A percentile compares a stretch with the other conserved stretches of the same genome.
Conservation (phyloP, 2,888 invertebrate genomes). For the Ennomos fuscantarius region DNA sequence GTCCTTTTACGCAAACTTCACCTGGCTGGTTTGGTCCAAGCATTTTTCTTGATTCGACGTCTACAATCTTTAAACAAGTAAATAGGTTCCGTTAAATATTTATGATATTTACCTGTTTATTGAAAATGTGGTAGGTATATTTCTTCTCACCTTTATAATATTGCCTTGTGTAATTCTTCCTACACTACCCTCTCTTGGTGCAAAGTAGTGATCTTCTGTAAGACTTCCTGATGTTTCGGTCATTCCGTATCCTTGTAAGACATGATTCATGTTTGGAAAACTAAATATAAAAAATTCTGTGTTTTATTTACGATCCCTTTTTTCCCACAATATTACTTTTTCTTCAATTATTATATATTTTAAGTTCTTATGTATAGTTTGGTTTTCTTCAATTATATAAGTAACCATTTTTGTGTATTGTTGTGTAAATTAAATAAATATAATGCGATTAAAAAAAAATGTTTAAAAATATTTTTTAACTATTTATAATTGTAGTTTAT, state of each 20-base stretch:
- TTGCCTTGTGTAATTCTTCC: conserved; percentile 55
- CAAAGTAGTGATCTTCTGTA: conserved; percentile 50
- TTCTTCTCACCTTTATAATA: conserved; percentile 51
- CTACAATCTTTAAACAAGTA: conserved; percentile 62
- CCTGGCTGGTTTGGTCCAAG: conserved; percentile 63
- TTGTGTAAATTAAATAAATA: too few species aligned
- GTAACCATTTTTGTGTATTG: too few species aligned
- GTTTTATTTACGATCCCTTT: too few species aligned
- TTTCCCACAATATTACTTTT: too few species aligned
- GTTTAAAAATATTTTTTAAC: too few species aligned
- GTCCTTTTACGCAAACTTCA: conserved; percentile 66
- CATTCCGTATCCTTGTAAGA: conserved; percentile 72
- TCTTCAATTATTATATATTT: too few species aligned
- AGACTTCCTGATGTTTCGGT: conserved; percentile 63
- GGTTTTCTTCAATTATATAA: too few species aligned
- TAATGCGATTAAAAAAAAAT: too few species aligned
- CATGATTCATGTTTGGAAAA: conserved; percentile 52
- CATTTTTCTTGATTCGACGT: conserved; percentile 58
- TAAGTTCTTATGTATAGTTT: too few species aligned
- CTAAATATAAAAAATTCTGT: conserved; percentile 44
- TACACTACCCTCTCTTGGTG: conserved; percentile 59
- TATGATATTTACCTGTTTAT: too few species aligned
- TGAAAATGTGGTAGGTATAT: too few species aligned
- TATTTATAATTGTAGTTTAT: too few species aligned
- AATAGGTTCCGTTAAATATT: neutral